A percentile compares a stretch with the other conserved stretches of the same genome.
These are phyloP conservation scores for Tenthredo amoena DNA, from an alignment of 2,888 invertebrate species.

Conservation along the genomic window DNA sequence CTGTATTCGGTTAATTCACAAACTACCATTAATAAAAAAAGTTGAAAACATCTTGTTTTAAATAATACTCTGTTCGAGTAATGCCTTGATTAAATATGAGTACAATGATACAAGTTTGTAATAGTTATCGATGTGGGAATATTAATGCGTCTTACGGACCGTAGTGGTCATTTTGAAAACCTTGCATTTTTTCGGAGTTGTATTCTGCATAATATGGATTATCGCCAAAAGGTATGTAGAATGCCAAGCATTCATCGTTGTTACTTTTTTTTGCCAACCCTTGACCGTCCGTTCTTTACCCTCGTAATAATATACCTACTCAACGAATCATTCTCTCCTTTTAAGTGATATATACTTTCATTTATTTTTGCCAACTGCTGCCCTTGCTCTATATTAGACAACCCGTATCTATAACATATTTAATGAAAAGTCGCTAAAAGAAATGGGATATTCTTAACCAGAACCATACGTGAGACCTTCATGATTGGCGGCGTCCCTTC, in stretches of 20 bases:
- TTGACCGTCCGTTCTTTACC: neutral
- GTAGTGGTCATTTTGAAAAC: conserved; percentile 64
- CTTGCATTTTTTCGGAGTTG: conserved; percentile 64
- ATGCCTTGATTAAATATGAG: conserved; percentile 5
- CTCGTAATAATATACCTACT: conserved; percentile 9
- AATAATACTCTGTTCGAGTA: neutral
- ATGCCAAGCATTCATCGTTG: conserved; percentile 14
- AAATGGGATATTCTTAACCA: neutral
- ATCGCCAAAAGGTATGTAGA: conserved; percentile 69
- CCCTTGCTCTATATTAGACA: neutral
- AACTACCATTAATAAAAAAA: conserved; percentile 15
- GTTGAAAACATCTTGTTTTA: conserved; percentile 13
- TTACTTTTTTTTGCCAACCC: neutral
- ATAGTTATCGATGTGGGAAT: conserved; percentile 55
- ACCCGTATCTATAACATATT: neutral
- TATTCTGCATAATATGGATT: conserved; percentile 70
- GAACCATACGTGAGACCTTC: neutral
- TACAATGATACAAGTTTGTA: neutral
- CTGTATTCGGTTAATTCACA: neutral
- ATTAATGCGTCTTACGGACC: conserved; percentile 66
- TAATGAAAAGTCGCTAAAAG: neutral
- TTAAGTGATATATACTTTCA: conserved; percentile 11
- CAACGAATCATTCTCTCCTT: neutral
- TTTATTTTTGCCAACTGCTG: conserved; percentile 27
- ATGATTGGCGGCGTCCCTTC: neutral